Base-by-base conservation (phyloP, 2,797 vertebrate genomes). In the Muscicapa striata region DNA sequence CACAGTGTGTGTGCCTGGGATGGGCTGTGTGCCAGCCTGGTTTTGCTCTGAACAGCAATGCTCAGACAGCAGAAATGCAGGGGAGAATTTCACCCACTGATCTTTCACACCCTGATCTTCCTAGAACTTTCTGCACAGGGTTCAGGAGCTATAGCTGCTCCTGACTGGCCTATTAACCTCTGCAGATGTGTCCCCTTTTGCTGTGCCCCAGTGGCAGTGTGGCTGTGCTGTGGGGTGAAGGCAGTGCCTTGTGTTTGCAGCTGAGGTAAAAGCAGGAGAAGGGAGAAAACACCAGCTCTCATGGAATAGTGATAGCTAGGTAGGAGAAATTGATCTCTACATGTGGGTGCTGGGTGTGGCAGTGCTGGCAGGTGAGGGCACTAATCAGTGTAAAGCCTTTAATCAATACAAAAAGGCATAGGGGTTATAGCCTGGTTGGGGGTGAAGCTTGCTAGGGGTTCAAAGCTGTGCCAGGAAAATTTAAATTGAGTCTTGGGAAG, bases 1-100 rank as follows among this genome's bases (percentile, higher is more conserved):
- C 41, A 45, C 0, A 2, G 30, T 22, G 10, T 72, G 63, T 14
- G 30, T 66, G 19, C 21, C 43, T 0, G 0, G 36, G 59, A 49
- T 17, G 13, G 23, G 12, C 68, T 46, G 32, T 0, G 3, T 67
- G 23, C n/a, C 58, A 84, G 62, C 38, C 69, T 6, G 1, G 10
- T 41, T 87, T 70, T 14, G 21, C 34, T 32, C 55, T 41, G 29
- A 38, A 38, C 5, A 11, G 8, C n/a, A 45, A 3, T 32, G 58
- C 54, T 67, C 52, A 67, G 58, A 13, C 26, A 67, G 58, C 32
- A 89, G 48, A 84, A 87, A 75, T 16, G 23, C 54, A 82, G 57
- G 45, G 45, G 23, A 67, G 22, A 36, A 18, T 15, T 45, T 48
- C 38, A 32, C 11, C 15, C n/a, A 7, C 63, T 76, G 46, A 13